Base-by-base conservation (phyloP, 1,140 invertebrate genomes). In the Babylonia areolata region DNA sequence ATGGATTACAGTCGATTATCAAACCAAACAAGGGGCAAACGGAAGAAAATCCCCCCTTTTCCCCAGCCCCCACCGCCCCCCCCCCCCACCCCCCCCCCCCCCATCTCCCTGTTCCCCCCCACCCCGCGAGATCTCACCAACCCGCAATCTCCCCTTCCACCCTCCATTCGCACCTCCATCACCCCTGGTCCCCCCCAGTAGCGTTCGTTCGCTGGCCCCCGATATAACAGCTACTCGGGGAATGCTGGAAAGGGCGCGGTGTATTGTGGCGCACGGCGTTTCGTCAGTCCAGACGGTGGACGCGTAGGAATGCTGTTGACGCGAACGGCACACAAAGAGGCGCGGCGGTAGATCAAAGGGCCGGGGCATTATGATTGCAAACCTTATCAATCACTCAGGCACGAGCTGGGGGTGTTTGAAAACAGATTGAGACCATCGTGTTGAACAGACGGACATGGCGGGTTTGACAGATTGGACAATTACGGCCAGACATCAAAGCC, bases 321-420 rank as follows among this genome's bases (percentile, higher is more conserved):
- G 40, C 64, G 40, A 73, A 71, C 75, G 37, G 69, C 69, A 40
- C 64, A 42, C 33, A 37, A 37, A 73, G 64, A 84, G 82, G 64
- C 82, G 12, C 64, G 58, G 37, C 15, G 69, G 6, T 23, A 88
- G 88, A 91, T 92, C 92, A 92, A 92, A 91, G 85, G 87, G 71
- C 79, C 58, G 37, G n/a, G 42, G 87, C 69, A 84, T 39, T 84
- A 84, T 75, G 73, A 71, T 75, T 28, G 80, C 86, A 85, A 88
- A 85, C 88, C 88, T 89, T 91, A 92, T 92, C 91, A 90, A 92
- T 92, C 92, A 92, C 91, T 91, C 90, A 85, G 85, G 83, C 64
- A 86, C 89, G 88, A 91, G 90, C 87, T 87, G 88, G 86, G 89
- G 46, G 90, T 89, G 89, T 91, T 91, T 90, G 91, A 89, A 91